Evolutionary conservation across 2,113 vertebrate species (phyloP), one percentile per base, ranked within the genome.

Genomic region (Cephalopterus ornatus): DNA sequence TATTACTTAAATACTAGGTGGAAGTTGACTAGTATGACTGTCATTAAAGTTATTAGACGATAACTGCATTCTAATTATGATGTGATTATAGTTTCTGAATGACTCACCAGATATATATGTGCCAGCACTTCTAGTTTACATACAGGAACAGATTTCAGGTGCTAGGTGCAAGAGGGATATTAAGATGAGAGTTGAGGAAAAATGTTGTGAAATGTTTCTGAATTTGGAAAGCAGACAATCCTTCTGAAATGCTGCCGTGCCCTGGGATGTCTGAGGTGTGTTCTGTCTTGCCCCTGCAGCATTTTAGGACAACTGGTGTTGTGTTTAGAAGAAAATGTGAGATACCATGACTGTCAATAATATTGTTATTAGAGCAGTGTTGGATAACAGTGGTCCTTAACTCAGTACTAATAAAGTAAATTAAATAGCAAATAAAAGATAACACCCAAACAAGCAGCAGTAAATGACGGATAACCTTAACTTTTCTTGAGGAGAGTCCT

Each of bases 21-120:
- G 23, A 83, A 90, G 62, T 84, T 94, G 63, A 94, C 82, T 93
- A 52, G 73, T 63, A 39, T 84, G 76, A 27, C 47, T 95, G 47
- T 74, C 33, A 79, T 93, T 94, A 74, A 83, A 88, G 42, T 83
- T 95, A 44, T 74, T 85, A 80, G 75, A 93, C 86, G 74, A 83
- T 74, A 93, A 84, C 67, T 88, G 33, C 72, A 71, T 85, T 94
- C 59, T 67, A 94, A 90, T 93, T 94, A 88, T 50, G 35, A 72
- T 88, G 42, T 74, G 77, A 82, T 96, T 94, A 90, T 59, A 49
- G 47, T 85, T 95, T 92, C 75, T 77, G 67, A 80, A 59, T 92
- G 74, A 81, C 55, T 96, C 93, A 77, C 50, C 19, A 52, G 50
- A 6, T 47, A 27, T 44, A 33, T 41, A 11, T 71, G 55, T 89